Evolutionary conservation across 2,797 vertebrate species (phyloP).

Genomic region (Remorina albescens): DNA sequence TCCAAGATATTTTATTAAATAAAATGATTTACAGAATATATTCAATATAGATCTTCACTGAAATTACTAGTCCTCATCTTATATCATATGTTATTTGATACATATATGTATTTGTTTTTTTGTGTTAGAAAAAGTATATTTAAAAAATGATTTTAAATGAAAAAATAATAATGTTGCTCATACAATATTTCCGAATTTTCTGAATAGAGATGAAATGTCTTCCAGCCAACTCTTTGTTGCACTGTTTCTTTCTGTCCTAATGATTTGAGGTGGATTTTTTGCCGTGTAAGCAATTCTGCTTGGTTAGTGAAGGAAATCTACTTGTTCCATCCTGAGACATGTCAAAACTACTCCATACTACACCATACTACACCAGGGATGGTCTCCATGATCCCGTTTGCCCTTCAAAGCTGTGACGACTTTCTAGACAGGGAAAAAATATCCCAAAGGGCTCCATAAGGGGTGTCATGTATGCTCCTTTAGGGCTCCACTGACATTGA

Average conservation of each 20-base stretch:
- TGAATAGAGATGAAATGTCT: not conserved
- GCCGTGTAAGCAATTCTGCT: not conserved
- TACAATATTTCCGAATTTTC: not conserved
- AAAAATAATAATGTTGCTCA: no score
- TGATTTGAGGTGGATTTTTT: not conserved
- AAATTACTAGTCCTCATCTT: not conserved
- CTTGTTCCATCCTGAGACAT: not conserved
- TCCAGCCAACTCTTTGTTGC: no score
- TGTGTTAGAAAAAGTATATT: no score
- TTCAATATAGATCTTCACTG: not conserved
- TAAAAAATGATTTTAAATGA: no score
- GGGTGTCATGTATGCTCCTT: not conserved
- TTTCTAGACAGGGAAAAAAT: not conserved
- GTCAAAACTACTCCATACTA: no score
- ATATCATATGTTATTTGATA: no score
- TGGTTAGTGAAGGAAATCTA: not conserved
- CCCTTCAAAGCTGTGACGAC: conserved; percentile 11
- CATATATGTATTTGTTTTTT: no score
- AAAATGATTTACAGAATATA: no score
- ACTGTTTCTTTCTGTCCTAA: not conserved
- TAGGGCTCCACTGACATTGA: not conserved
- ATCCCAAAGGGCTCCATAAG: not conserved
- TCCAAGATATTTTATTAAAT: no score
- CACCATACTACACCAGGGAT: not conserved
- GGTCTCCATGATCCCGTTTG: conserved; percentile 10